A percentile compares a stretch with the other conserved stretches of the same genome.
These are phyloP conservation scores for Melanotaenia pygmaea DNA, from an alignment of 2,797 vertebrate species.

Conservation along the genomic window DNA sequence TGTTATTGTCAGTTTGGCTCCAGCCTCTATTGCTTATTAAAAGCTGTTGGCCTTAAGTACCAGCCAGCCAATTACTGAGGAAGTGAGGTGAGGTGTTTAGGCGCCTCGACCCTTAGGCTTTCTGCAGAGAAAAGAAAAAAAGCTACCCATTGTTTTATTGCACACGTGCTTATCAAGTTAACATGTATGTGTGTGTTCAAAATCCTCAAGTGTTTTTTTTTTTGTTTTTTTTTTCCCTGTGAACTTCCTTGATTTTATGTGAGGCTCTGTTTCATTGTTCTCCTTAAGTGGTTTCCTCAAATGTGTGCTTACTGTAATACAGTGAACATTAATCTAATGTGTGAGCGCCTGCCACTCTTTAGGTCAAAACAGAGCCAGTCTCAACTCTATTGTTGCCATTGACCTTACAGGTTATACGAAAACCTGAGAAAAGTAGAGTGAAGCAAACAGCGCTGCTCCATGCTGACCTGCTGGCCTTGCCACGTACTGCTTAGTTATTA, in stretches of 20 bases:
- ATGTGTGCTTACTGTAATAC: constrained; percentile 69
- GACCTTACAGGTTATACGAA: constrained; percentile 71
- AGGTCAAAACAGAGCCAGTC: constrained; percentile 64
- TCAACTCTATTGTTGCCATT: constrained; percentile 71
- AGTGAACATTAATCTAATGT: constrained; percentile 67
- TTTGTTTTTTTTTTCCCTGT: constrained; percentile 67
- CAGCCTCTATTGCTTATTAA: constrained; percentile 88
- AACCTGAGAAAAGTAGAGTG: constrained; percentile 66
- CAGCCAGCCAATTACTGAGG: constrained; percentile 83
- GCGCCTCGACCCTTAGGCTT: constrained; percentile 65
- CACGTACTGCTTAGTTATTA: constrained; percentile 56
- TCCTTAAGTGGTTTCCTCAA: constrained; percentile 75
- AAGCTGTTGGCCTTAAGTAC: constrained; percentile 87
- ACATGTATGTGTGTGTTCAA: constrained; percentile 37
- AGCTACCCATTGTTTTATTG: constrained; percentile 66
- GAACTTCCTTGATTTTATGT: constrained; percentile 67
- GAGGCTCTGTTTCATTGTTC: constrained; percentile 74
- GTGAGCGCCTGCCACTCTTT: constrained; percentile 61
- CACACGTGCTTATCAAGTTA: constrained; percentile 17
- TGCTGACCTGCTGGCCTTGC: constrained; percentile 57
- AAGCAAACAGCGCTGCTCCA: constrained; percentile 45
- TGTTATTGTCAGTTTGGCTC: constrained; percentile 87
- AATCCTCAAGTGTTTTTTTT: constrained; percentile 57
- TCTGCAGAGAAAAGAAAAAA: constrained; percentile 49
- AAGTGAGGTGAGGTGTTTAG: constrained; percentile 72